Evolutionary conservation across 2,113 vertebrate species (phyloP).

Genomic region (Thamnophis sirtalis): DNA sequence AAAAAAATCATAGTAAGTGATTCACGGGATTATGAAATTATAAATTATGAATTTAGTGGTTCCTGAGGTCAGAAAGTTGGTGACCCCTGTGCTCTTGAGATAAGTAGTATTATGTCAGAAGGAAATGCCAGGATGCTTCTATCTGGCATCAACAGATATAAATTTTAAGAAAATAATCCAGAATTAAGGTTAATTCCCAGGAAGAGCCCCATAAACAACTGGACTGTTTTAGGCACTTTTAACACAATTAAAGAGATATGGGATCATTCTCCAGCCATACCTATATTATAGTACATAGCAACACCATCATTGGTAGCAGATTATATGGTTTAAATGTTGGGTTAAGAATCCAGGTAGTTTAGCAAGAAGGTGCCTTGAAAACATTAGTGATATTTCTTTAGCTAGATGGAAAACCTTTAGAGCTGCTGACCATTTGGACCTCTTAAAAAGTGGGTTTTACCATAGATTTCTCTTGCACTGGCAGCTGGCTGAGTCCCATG

Average conservation of each 20-base stretch:
- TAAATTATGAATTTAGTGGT: too few relatives aligned
- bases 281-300: neutral
- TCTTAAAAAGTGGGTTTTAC: neutral
- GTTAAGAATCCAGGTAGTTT: neutral
- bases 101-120: neutral
- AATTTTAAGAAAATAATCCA: neutral
- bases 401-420: slow-evolving; percentile 37
- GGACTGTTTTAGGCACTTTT: neutral
- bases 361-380: neutral
- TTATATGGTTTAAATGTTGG: neutral
- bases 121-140: neutral
- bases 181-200: neutral
- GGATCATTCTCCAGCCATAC: neutral
- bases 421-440: neutral
- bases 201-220: neutral
- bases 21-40: too few relatives aligned
- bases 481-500: slow-evolving; percentile 27
- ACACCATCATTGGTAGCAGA: neutral
- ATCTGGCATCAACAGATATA: neutral
- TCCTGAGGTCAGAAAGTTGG: too few relatives aligned
- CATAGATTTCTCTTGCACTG: slow-evolving; percentile 39
- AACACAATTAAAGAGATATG: neutral
- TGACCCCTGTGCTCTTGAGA: too few relatives aligned
- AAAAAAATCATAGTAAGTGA: too few relatives aligned
- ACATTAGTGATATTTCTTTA: slow-evolving; percentile 14